Base-by-base conservation (phyloP, 2,888 invertebrate genomes). In the Punctoribates punctum region DNA sequence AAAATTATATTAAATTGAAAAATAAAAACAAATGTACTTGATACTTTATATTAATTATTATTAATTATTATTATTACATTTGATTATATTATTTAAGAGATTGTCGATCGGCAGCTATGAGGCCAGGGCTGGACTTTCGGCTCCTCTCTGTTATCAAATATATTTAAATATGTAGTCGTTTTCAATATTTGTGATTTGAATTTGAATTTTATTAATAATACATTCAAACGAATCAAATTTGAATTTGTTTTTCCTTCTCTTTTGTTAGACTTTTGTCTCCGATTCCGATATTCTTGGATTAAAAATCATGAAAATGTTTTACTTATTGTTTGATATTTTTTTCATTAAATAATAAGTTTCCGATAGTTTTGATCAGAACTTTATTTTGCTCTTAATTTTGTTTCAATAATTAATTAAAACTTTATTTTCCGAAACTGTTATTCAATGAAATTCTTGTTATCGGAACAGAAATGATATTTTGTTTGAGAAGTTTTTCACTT, bases 121-220 rank as follows among this genome's bases (percentile, higher is more conserved):
- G 29, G 34, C 65, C n/a, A 51, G 57, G 57, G 27, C 60, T 9
- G 60, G 27, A 11, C 60, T 60, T 27, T 57, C 23, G 38, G 17
- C 42, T 2, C 42, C 20, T n/a, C 27, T 67, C 27, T 67, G 17
- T 29, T 27, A 67, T n/a, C 17, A 25, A 34, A 17, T 67, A 72
- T 46, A 72, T 46, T 46, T 72, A 72, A 42, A 11, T 3, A 11
- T 48, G 20, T 42, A 72, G 72, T 72, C 72, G 25, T 72, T 70
- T 46, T 27, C 27, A 62, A 72, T 46, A 46, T 72, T 48, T 72
- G 48, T 72, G 72, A 72, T 72, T 72, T 72, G n/a, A 70, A 70
- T 72, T 38, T 42, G 2, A 70, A n/a, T n/a, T 48, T 57, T 25
- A 23, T 42, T 38, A 38, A 38, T 72, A 72, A 46, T 23, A 72